Base-by-base conservation (phyloP, 2,797 vertebrate species). In the Melopsittacus undulatus region DNA sequence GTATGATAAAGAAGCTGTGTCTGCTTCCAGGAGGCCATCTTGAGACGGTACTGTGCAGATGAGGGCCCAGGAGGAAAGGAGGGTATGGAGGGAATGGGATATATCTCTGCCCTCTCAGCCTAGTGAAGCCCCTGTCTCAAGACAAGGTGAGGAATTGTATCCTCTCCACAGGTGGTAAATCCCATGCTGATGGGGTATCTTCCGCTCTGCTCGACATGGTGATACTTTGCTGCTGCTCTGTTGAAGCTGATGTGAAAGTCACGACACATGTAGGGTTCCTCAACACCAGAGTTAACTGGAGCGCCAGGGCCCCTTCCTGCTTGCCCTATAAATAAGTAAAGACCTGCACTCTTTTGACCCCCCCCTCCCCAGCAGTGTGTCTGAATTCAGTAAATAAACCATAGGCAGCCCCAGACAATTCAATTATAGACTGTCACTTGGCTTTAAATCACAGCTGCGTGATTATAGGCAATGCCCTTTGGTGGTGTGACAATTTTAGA, bases 321-420 rank as follows among this genome's bases (percentile, higher is more conserved):
- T 88, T 94, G 91, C 30, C 42, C 48, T 81, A 18, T 83, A 86
- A 87, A 83, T 92, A 91, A 92, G 13, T 80, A 72, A 87, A 92
- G 74, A 77, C 34, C 30, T 70, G 36, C 1, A 2, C 52, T 89
- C 64, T 90, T 89, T 76, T 89, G 72, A 61, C 43, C 14, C 54
- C 11, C 3, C 17, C 32, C 32, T 3, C 54, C 36, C 13, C 27
- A 1, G 0, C 52, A 46, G 15, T 36, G 54, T 85, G 61, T 77
- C 66, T 96, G 75, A 92, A 87, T 80, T 94, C 61, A 66, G 75
- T 84, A 89, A 95, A 85, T 85, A 95, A 94, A 95, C 77, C 3
- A 1, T 74, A 57, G 48, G 52, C 86, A 95, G 45, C 46, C 64
- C 34, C 38, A 85, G 93, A 90, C 81, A 95, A 84, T 92, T 90